These are phyloP conservation scores for Pseudomugil tenellus DNA, from an alignment of 2,797 vertebrate genomes.

Conservation along the genomic window DNA sequence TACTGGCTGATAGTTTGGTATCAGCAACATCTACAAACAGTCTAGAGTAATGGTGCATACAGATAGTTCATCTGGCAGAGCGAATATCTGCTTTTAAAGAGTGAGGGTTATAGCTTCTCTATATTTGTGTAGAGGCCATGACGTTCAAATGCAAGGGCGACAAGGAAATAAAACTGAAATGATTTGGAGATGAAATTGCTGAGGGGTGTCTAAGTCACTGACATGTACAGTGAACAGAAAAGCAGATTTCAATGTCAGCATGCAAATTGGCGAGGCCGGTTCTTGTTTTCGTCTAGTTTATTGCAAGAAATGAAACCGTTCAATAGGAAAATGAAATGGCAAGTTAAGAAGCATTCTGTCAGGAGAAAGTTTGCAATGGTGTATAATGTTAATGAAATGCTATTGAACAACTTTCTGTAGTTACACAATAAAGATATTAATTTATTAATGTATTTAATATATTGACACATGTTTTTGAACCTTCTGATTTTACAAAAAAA, in stretches of 20 bases:
- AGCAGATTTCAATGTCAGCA: slow-evolving; percentile 76
- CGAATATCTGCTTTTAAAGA: slow-evolving; percentile 42
- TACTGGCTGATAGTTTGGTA: slow-evolving; percentile 48
- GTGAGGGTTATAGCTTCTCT: slow-evolving; percentile 31
- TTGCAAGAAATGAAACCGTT: slow-evolving; percentile 60
- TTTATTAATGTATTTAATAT: neutral
- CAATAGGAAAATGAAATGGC: slow-evolving; percentile 75
- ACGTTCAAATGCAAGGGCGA: slow-evolving; percentile 76
- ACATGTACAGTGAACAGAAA: slow-evolving; percentile 69
- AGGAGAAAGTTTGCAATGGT: slow-evolving; percentile 32
- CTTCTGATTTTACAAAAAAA: slow-evolving; percentile 18
- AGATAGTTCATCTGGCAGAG: slow-evolving; percentile 29
- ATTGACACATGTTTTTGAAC: slow-evolving; percentile 23
- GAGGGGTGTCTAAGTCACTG: slow-evolving; percentile 60
- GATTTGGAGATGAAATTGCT: slow-evolving; percentile 65
- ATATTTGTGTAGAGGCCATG: slow-evolving; percentile 68
- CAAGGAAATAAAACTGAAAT: slow-evolving; percentile 75
- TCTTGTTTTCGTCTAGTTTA: slow-evolving; percentile 64
- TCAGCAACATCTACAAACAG: slow-evolving; percentile 63
- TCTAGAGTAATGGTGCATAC: slow-evolving; percentile 57
- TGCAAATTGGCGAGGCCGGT: slow-evolving; percentile 47
- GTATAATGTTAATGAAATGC: slow-evolving; percentile 47
- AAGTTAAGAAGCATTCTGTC: slow-evolving; percentile 47
- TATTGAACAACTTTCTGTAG: slow-evolving; percentile 37
- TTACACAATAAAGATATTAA: slow-evolving; percentile 19